Evolutionary conservation across 2,888 invertebrate genomes (phyloP), one percentile per base, ranked within the genome.

Genomic region (Barypeithes pellucidus): DNA sequence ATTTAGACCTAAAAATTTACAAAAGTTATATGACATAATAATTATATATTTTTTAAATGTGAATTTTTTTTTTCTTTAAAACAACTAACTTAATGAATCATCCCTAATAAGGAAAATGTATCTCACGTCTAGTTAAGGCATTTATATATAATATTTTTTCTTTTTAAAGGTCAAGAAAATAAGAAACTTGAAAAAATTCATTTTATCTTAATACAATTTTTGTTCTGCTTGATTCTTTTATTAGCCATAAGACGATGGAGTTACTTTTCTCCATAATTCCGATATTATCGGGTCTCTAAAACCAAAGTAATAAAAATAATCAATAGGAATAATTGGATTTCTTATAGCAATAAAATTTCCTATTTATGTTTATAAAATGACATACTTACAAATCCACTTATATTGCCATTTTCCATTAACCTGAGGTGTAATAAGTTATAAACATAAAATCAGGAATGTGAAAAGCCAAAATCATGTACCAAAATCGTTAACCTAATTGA

Each of bases 401-500:
- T 67, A 76, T 60, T 62, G 65, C 59, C 41, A 22, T 65, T 77
- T 73, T 75, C 70, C 74, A 72, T 75, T 68, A 63, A 47, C 22
- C 62, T 67, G 72, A 78, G 75, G 52, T 54, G 54, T 66, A 68
- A 61, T 73, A 73, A 73, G 59, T 78, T 73, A 77, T 75, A 70
- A 75, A 59, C 76, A 78, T 80, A 79, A 81, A 80, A 75, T 61
- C 70, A 68, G 74, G 78, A 81, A 80, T 79, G 79, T 77, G 77
- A 78, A 79, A 78, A 79, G 76, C 77, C 76, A 76, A 80, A 80
- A 79, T 73, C 59, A 75, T 75, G 77, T 74, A 78, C 77, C 77
- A 79, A 80, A 81, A 77, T 79, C 77, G 80, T 65, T 80, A 79
- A 80, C 81, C 81, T 82, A 81, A 83, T 82, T 81, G 79, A 78